A percentile compares a stretch with the other conserved stretches of the same genome.
These are phyloP conservation scores for Monochamus alternatus DNA, from an alignment of 2,888 invertebrate genomes.

Conservation along the genomic window DNA sequence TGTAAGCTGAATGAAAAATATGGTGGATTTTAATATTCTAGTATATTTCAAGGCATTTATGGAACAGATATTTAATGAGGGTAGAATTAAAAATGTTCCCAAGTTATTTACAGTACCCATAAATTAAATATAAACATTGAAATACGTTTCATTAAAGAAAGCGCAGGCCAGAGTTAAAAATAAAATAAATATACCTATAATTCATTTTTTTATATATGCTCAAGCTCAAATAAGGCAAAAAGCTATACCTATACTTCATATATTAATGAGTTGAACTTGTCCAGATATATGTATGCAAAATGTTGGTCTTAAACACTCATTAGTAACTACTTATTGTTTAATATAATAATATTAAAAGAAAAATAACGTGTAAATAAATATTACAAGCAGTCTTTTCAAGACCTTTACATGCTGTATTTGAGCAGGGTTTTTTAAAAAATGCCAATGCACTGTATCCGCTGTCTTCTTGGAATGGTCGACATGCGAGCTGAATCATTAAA, in stretches of 20 bases:
- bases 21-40: conserved; percentile 13
- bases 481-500: conserved; percentile 46
- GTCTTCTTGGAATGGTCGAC: conserved; percentile 39
- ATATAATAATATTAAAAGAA: too few species aligned
- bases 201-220: too few species aligned
- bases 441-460: conserved; percentile 21
- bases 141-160: not conserved
- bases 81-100: not conserved
- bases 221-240: too few species aligned
- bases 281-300: too few species aligned
- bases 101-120: not conserved
- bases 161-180: too few species aligned
- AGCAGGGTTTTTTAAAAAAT: not conserved
- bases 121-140: conserved; percentile 12
- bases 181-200: too few species aligned
- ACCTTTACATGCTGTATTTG: not conserved
- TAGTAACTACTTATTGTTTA: too few species aligned
- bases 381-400: not conserved
- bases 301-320: too few species aligned
- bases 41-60: conserved; percentile 6
- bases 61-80: conserved; percentile 9
- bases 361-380: not conserved
- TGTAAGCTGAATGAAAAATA: conserved; percentile 20
- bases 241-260: too few species aligned
- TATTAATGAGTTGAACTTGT: too few species aligned